A percentile compares a stretch with the other conserved stretches of the same genome.
These are phyloP conservation scores for Montipora efflorescens DNA, from an alignment of 64 coral and sea anemone species.

Conservation along the genomic window DNA sequence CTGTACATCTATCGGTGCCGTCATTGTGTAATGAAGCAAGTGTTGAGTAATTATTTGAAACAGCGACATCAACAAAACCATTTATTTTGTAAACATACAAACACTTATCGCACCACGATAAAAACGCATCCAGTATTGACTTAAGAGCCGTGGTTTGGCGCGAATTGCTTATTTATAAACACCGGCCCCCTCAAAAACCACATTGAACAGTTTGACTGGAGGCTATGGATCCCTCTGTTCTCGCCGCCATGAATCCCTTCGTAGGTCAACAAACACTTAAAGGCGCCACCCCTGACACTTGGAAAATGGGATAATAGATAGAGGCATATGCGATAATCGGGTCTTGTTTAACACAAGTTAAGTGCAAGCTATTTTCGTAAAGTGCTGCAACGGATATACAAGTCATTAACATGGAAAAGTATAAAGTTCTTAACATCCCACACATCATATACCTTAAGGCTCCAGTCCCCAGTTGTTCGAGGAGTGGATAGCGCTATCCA, in stretches of 20 bases:
- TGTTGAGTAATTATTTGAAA: conserved; percentile 60
- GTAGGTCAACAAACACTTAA: conserved; percentile 30
- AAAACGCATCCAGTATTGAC: neutral
- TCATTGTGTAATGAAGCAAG: conserved; percentile 24
- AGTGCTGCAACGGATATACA: conserved; percentile 26
- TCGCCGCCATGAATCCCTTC: neutral
- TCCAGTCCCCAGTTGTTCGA: neutral
- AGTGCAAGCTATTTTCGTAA: neutral
- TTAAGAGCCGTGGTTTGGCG: conserved; percentile 7
- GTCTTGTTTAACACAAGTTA: conserved; percentile 14
- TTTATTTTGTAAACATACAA: conserved; percentile 57
- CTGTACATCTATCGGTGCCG: conserved; percentile 19
- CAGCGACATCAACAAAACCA: conserved; percentile 30
- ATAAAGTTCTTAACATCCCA: neutral
- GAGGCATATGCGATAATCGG: conserved; percentile 9
- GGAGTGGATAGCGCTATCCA: too few relatives aligned
- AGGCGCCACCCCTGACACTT: conserved; percentile 46
- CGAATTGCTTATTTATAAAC: conserved; percentile 5
- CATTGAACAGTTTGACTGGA: neutral
- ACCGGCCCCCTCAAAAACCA: neutral
- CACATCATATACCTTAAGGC: neutral
- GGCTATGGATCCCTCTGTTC: conserved; percentile 26
- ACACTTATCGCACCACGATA: conserved; percentile 1
- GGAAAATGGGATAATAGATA: conserved; percentile 2
- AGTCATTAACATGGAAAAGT: neutral